Evolutionary conservation across 2,797 vertebrate genomes (phyloP).

Genomic region (Octomys mimax): DNA sequence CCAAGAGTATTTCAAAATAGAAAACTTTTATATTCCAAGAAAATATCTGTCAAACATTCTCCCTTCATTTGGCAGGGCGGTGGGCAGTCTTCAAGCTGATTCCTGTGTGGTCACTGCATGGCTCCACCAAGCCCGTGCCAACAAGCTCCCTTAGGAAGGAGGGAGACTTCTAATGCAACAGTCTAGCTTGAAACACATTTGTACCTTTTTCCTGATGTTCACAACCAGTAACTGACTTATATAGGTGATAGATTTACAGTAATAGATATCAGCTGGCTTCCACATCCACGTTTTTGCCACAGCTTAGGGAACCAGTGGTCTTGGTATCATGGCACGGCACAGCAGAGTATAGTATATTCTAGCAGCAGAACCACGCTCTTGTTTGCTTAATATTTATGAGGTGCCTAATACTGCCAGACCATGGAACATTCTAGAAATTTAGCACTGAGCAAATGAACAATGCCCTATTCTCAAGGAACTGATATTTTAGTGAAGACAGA

Average conservation of each 20-base stretch:
- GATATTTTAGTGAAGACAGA: background rate
- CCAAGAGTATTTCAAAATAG: conserved; percentile 67
- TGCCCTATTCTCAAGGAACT: background rate
- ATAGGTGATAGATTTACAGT: background rate
- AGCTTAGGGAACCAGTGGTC: background rate
- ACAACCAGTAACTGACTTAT: background rate
- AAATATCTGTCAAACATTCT: conserved; percentile 65
- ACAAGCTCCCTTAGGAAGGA: background rate
- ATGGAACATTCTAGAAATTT: background rate
- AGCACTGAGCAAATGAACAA: background rate
- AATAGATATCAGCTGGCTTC: background rate
- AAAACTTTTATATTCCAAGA: conserved; percentile 57
- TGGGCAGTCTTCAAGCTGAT: background rate
- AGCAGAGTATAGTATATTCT: no score
- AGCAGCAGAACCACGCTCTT: background rate
- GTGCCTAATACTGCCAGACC: background rate
- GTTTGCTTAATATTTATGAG: background rate
- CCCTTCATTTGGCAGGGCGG: background rate
- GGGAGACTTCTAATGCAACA: background rate
- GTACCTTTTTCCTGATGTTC: background rate
- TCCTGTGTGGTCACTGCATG: background rate
- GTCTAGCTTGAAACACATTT: background rate
- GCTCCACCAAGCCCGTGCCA: background rate
- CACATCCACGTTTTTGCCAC: background rate
- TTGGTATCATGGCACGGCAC: background rate